Conservation (phyloP, 2,888 invertebrate genomes). For the Sicus ferrugineus region DNA sequence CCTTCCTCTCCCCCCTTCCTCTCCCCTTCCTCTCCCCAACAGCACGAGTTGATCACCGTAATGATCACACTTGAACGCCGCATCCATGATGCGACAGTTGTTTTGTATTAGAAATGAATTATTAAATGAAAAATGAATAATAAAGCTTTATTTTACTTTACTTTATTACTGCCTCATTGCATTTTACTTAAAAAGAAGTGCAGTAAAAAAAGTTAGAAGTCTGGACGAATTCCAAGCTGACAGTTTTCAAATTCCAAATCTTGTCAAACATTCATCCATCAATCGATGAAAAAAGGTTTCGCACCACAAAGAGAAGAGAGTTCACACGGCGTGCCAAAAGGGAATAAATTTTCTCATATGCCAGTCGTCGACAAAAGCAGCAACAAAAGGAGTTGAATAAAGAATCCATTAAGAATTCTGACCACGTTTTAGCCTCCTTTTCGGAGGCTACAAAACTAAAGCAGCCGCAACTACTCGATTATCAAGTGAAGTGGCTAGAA, state of each 20-base stretch:
- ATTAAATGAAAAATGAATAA: neutral
- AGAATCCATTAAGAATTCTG: neutral
- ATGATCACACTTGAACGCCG: neutral
- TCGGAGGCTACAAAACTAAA: neutral
- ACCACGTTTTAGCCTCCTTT: slow-evolving; percentile 8
- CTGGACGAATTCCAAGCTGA: neutral
- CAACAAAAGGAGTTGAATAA: neutral
- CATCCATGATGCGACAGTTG: no score
- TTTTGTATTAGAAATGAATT: neutral
- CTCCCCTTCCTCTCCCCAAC: neutral
- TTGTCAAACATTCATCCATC: neutral
- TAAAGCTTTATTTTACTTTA: no score
- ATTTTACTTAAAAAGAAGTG: no score
- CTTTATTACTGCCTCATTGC: no score
- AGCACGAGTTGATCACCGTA: neutral
- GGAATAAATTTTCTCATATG: neutral
- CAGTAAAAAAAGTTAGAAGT: neutral
- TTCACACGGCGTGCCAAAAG: neutral
- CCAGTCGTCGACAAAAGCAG: neutral
- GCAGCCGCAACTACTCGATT: neutral
- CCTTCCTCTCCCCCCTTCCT: neutral
- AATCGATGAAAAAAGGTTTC: slow-evolving; percentile 11
- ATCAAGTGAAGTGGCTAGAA: neutral
- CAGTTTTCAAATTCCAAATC: neutral
- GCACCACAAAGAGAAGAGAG: no score